Base-by-base conservation (phyloP, 2,888 invertebrate species). In the Philhelius pedissequus region DNA sequence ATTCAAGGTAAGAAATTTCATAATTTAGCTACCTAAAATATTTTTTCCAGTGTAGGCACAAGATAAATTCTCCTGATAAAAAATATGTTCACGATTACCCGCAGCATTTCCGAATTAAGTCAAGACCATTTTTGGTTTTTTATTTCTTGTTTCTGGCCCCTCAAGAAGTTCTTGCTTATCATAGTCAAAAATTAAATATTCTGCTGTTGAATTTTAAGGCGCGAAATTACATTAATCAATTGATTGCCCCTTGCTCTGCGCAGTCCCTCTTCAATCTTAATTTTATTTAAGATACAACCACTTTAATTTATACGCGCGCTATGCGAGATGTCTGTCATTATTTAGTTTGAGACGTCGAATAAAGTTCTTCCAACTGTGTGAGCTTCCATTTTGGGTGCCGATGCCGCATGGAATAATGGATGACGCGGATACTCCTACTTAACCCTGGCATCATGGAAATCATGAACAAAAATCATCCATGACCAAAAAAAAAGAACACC, bases 351-450 rank as follows among this genome's bases (percentile, higher is more conserved):
- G 70, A 64, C 54, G 62, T 70, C n/a, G 32, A 76, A 82, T 54
- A 38, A 62, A 78, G 73, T 84, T 71, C 71, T 40, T 40, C 58
- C 80, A 84, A 48, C 79, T 58, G 64, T 54, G 56, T 64, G 56
- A 50, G 75, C 75, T 80, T 62, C 84, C 84, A 84, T 84, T 84
- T 84, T 84, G 80, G 84, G 80, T 80, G 80, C 66, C 75, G 84
- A 75, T 80, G 80, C 66, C 75, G 80, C 66, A 52, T 71, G 54
- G 71, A 80, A 76, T 84, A 80, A 84, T 84, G 84, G 75, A 80
- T 84, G 80, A 80, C 84, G 80, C 68, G 71, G 76, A 22, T 79
- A 84, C 83, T 84, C 83, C 84, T 84, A 71, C 84, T 80, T 80
- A 70, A 66, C 70, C 60, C 60, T 40, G 69, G 54, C 25, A 76